Evolutionary conservation across 2,888 invertebrate species (phyloP).

Genomic region (Agriopis aurantiaria): DNA sequence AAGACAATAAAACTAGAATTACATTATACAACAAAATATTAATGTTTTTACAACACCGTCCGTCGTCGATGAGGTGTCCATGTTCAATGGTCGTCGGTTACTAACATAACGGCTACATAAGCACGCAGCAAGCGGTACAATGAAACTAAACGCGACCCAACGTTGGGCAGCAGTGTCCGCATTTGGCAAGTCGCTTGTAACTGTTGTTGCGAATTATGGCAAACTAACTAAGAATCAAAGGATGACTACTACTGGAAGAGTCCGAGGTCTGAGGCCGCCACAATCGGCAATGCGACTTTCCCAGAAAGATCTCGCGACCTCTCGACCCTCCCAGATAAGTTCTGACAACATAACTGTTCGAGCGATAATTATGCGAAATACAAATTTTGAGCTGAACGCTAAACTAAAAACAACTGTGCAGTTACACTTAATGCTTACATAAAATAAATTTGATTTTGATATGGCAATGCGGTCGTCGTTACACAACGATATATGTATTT

Average conservation of each 20-base stretch:
- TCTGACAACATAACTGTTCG: slow-evolving; percentile 56
- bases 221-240: slow-evolving; percentile 40
- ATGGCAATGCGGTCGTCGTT: slow-evolving; percentile 82
- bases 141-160: slow-evolving; percentile 63
- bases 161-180: slow-evolving; percentile 18
- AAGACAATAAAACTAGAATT: slow-evolving; percentile 84
- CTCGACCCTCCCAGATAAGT: slow-evolving; percentile 29
- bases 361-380: slow-evolving; percentile 62
- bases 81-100: slow-evolving; percentile 66
- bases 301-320: slow-evolving; percentile 47
- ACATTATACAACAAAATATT: slow-evolving; percentile 85
- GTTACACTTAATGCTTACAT: slow-evolving; percentile 71
- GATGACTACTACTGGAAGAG: slow-evolving; percentile 16
- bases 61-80: slow-evolving; percentile 66
- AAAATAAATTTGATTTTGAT: slow-evolving; percentile 81
- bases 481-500: slow-evolving; percentile 77
- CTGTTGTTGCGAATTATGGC: slow-evolving; percentile 44
- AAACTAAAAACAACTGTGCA: slow-evolving; percentile 57
- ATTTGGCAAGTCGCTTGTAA: slow-evolving; percentile 43
- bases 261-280: slow-evolving; percentile 7
- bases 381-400: slow-evolving; percentile 60
- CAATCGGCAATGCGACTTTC: background rate
- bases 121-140: slow-evolving; percentile 80
- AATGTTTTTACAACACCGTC: slow-evolving; percentile 77
- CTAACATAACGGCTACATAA: slow-evolving; percentile 61